Conservation (phyloP, 2,888 invertebrate species). For the Sepiola atlantica region DNA sequence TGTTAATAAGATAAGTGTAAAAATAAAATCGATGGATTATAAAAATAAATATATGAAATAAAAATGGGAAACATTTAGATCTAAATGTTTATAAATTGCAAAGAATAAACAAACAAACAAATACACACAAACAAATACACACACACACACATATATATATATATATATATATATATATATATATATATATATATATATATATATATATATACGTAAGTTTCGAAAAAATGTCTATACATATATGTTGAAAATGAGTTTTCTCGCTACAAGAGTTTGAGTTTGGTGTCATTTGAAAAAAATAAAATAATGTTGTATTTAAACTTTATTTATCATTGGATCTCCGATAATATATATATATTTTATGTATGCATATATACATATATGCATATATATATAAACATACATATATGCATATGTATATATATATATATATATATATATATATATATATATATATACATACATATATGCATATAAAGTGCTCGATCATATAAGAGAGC, state of each 20-base stretch:
- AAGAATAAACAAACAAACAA: too few relatives aligned
- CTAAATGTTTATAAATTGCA: too few relatives aligned
- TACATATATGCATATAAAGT: background rate
- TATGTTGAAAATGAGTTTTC: background rate
- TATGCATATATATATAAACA: background rate
- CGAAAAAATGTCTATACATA: too few relatives aligned
- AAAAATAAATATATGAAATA: background rate
- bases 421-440: conserved; percentile 36
- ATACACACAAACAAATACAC: too few relatives aligned
- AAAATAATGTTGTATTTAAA: background rate
- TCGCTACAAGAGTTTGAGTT: background rate
- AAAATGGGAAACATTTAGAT: background rate
- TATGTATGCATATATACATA: too few relatives aligned
- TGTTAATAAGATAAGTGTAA: background rate
- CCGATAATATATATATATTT: background rate
- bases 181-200: too few relatives aligned
- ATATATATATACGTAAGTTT: too few relatives aligned
- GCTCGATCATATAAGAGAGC: too few relatives aligned
- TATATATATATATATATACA: background rate
- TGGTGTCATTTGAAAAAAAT: background rate
- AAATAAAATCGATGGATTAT: background rate
- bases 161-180: too few relatives aligned
- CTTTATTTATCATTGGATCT: background rate
- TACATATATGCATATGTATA: background rate
- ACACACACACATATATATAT: too few relatives aligned